Base-by-base conservation (phyloP, 2,888 invertebrate genomes). In the Brenthis daphne region DNA sequence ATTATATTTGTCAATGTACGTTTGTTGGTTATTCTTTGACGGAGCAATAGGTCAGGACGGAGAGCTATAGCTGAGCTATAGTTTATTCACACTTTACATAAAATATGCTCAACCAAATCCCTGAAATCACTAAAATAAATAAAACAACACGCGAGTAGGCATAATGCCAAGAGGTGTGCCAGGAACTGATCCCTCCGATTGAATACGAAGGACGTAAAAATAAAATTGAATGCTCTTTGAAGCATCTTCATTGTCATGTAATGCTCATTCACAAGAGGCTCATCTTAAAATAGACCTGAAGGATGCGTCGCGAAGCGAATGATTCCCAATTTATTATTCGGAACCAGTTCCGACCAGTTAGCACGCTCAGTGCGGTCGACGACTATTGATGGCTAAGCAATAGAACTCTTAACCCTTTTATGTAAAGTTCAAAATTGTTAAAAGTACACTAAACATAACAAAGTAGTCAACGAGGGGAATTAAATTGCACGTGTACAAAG, bases 261-360 rank as follows among this genome's bases (percentile, higher is more conserved):
- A 60, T 55, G 43, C 47, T 24, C 48, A 55, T 47, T 58, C n/a
- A 12, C 33, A 33, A 33, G 20, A 33, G 16, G 14, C 37, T 20
- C 43, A 11, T 66, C 66, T 54, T 33, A 20, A 60, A 60, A 55
- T 33, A 56, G 64, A 56, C 16, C 13, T 53, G 24, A 37, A 57
- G 64, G 57, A 67, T 29, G 47, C 37, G 37, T 43, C 37, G 37
- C 54, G 50, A 43, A 47, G 55, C 67, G 73, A 75, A 78, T 74
- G 75, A 75, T 76, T 77, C 67, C 74, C 71, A 77, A 77, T 79
- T 76, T 74, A 75, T 74, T 75, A 75, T 75, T 79, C 69, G 73
- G 56, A 78, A 77, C 80, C 79, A 76, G 80, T 79, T 78, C 65
- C 71, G 74, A 76, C 76, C 77, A 72, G 77, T 78, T 55, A 65